Evolutionary conservation across 1,140 invertebrate species (phyloP).

Genomic region (Neuroterus valhalla): DNA sequence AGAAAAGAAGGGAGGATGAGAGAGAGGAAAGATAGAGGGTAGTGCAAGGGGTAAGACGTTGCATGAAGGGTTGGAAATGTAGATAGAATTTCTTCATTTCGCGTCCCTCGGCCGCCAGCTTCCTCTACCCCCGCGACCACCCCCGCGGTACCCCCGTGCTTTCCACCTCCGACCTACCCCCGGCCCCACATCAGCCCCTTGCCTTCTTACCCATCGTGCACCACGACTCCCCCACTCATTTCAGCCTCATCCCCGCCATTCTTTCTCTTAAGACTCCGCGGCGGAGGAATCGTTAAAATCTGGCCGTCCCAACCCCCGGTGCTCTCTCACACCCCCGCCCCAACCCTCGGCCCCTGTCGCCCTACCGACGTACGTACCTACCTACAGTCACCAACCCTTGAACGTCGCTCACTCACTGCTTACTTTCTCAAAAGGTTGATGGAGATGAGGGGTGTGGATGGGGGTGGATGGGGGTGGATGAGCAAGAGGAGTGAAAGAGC

Average conservation of each 20-base stretch:
- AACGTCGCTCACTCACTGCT: slow-evolving; percentile 70
- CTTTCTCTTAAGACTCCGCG: slow-evolving; percentile 76
- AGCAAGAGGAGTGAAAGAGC: slow-evolving; percentile 46
- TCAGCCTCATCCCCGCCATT: slow-evolving; percentile 70
- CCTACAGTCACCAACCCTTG: slow-evolving; percentile 70
- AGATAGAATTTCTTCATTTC: slow-evolving; percentile 77
- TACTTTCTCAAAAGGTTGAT: slow-evolving; percentile 65
- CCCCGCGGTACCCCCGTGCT: slow-evolving; percentile 55
- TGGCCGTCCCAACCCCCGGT: slow-evolving; percentile 68
- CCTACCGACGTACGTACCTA: slow-evolving; percentile 51
- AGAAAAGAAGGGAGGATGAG: slow-evolving; percentile 44
- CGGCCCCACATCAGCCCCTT: slow-evolving; percentile 32
- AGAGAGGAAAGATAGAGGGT: slow-evolving; percentile 41
- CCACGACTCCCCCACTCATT: slow-evolving; percentile 61
- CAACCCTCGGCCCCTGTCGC: slow-evolving; percentile 37
- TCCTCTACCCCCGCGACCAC: slow-evolving; percentile 55
- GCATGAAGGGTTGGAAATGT: slow-evolving; percentile 76
- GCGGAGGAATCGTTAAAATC: slow-evolving; percentile 76
- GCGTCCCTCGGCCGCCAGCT: slow-evolving; percentile 65
- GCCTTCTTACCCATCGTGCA: slow-evolving; percentile 43
- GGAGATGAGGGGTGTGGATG: slow-evolving; percentile 49
- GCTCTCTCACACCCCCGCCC: slow-evolving; percentile 42
- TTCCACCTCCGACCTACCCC: slow-evolving; percentile 37
- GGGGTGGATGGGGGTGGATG: slow-evolving; percentile 44
- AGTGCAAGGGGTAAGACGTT: slow-evolving; percentile 68